phyloP scores from a whole-genome alignment of 2,888 invertebrate genomes.

The Drosophila seclusa region DNA sequence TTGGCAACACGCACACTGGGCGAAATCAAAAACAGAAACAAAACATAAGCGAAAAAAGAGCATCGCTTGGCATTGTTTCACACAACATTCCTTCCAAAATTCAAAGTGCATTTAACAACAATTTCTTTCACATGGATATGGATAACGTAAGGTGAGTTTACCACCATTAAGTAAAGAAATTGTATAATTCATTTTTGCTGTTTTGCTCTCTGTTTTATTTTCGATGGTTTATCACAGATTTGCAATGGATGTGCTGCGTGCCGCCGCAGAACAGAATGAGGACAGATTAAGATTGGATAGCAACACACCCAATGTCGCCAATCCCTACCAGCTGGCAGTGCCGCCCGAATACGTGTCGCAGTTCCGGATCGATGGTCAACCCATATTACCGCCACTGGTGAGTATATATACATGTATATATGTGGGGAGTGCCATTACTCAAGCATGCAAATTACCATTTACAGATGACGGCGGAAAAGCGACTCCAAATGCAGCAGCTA shows the following conservation, averaged over 20 bases:
- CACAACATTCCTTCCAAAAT: slow-evolving; percentile 32
- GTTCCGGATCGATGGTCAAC: slow-evolving; percentile 83
- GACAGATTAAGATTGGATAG: slow-evolving; percentile 5
- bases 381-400: slow-evolving; percentile 83
- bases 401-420: slow-evolving; percentile 41
- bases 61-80: slow-evolving; percentile 23
- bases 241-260: slow-evolving; percentile 56
- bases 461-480: slow-evolving; percentile 82
- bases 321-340: slow-evolving; percentile 4
- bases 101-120: slow-evolving; percentile 24
- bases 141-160: slow-evolving; percentile 35
- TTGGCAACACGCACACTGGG: slow-evolving; percentile 12
- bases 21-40: not conserved
- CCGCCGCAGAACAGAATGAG: slow-evolving; percentile 46
- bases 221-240: slow-evolving; percentile 20
- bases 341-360: slow-evolving; percentile 45
- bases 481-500: slow-evolving; percentile 73
- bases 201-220: not conserved
- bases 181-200: not conserved
- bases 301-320: slow-evolving; percentile 12
- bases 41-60: not conserved
- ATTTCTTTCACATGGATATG: slow-evolving; percentile 21
- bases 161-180: not conserved
- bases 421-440: slow-evolving; percentile 38
- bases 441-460: slow-evolving; percentile 37